Evolutionary conservation across 2,113 vertebrate genomes (phyloP).

Genomic region (Chauna torquata): DNA sequence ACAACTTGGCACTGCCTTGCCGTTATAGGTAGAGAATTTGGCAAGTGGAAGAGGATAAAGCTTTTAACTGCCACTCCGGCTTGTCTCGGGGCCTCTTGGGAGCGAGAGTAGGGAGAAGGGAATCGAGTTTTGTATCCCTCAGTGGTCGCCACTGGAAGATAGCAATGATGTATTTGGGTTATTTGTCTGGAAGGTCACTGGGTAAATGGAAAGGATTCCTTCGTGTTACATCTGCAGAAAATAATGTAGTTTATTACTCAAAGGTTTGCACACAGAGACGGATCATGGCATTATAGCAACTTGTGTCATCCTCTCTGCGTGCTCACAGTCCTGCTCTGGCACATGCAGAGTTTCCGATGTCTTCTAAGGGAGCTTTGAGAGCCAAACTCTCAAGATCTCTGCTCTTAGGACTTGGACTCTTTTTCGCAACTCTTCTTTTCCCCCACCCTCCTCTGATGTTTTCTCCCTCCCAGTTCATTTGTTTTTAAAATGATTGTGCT

Average conservation of each 20-base stretch:
- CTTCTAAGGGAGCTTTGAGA: not conserved
- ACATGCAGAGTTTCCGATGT: accelerated
- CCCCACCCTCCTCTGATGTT: not conserved
- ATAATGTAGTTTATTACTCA: not conserved
- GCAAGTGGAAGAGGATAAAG: not conserved
- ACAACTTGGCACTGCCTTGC: not conserved
- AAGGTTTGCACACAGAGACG: not conserved
- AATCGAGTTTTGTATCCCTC: not conserved
- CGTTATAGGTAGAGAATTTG: not conserved
- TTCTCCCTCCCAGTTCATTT: conserved; percentile 25
- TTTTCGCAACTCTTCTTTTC: not conserved
- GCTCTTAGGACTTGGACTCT: not conserved
- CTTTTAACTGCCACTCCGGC: not conserved
- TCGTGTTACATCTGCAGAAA: not conserved
- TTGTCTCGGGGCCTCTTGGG: not conserved
- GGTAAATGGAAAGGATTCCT: not conserved
- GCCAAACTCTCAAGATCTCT: not conserved
- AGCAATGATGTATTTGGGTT: not conserved
- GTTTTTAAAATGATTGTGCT: conserved; percentile 24
- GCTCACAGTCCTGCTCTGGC: accelerated
- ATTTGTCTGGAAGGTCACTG: not conserved
- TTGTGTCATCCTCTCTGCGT: not conserved
- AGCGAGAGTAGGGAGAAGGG: not conserved
- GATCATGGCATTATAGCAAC: not conserved
- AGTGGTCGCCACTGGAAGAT: not conserved